These are phyloP conservation scores for Tryphoninae sp. DNA, from an alignment of 2,888 invertebrate genomes.

Conservation along the genomic window DNA sequence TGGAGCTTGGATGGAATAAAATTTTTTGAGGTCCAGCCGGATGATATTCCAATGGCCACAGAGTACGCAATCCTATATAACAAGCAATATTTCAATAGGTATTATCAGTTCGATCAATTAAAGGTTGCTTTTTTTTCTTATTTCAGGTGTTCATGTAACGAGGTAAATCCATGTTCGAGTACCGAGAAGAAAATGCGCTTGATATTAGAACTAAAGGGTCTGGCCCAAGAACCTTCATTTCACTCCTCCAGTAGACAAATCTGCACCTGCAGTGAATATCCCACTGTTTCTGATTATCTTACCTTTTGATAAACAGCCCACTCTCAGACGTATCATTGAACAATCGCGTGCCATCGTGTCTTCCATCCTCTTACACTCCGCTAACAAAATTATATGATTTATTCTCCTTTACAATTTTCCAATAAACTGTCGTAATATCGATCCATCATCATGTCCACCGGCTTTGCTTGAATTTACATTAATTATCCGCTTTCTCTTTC, in stretches of 20 bases:
- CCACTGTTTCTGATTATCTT: slow-evolving; percentile 46
- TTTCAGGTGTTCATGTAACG: slow-evolving; percentile 74
- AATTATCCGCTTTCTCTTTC: slow-evolving; percentile 43
- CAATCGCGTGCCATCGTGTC: not conserved
- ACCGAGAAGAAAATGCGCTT: slow-evolving; percentile 69
- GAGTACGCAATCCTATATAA: slow-evolving; percentile 70
- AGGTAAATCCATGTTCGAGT: slow-evolving; percentile 75
- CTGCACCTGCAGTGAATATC: slow-evolving; percentile 44
- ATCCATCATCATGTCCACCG: slow-evolving; percentile 11
- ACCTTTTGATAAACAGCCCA: slow-evolving; percentile 39
- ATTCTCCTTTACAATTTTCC: slow-evolving; percentile 31
- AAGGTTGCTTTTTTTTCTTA: slow-evolving; percentile 14
- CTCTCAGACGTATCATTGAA: not conserved
- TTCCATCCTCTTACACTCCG: slow-evolving; percentile 39
- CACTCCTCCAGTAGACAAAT: slow-evolving; percentile 42
- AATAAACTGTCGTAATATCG: slow-evolving; percentile 48
- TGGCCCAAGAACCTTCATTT: slow-evolving; percentile 42
- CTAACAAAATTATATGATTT: slow-evolving; percentile 48
- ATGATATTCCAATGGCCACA: slow-evolving; percentile 72
- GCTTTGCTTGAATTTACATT: slow-evolving; percentile 2
- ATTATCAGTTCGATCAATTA: not conserved
- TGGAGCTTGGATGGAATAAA: slow-evolving; percentile 83
- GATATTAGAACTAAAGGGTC: slow-evolving; percentile 66
- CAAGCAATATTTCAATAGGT: not conserved
- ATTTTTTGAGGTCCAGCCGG: slow-evolving; percentile 82